Conservation (phyloP, 2,888 invertebrate genomes). For the Drosophila flavopinicola region DNA sequence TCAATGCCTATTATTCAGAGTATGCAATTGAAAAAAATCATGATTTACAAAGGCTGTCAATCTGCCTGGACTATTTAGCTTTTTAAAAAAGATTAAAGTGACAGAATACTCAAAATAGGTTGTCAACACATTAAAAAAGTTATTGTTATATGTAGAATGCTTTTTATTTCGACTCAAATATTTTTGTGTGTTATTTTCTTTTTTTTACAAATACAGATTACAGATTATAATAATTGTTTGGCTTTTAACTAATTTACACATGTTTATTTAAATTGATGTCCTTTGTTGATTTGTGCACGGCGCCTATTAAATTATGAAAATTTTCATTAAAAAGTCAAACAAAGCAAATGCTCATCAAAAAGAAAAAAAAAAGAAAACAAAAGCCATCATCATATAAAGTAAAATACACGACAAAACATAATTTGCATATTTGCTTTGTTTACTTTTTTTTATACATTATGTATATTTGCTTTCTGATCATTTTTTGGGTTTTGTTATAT, state of each 20-base stretch:
- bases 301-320: conserved; percentile 60
- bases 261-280: conserved; percentile 30
- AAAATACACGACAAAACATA: conserved; percentile 18
- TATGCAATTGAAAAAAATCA: too few species aligned
- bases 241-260: conserved; percentile 44
- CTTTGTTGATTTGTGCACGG: conserved; percentile 31
- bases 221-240: conserved; percentile 32
- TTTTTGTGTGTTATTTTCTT: conserved; percentile 2
- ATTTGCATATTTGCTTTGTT: conserved; percentile 39
- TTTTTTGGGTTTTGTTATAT: conserved; percentile 13
- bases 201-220: conserved; percentile 1
- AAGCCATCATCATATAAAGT: conserved; percentile 21
- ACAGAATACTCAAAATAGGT: too few species aligned
- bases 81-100: too few species aligned
- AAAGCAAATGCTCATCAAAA: conserved; percentile 31
- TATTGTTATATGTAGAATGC: conserved; percentile 10
- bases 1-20: too few species aligned
- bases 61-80: too few species aligned
- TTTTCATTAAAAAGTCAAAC: conserved; percentile 67
- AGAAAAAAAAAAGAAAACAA: conserved; percentile 25
- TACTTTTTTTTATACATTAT: conserved; percentile 6
- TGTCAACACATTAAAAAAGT: background rate
- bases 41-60: too few species aligned
- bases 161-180: conserved; percentile 18
- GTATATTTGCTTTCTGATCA: conserved; percentile 23